Base-by-base conservation (phyloP, 1,140 invertebrate genomes). In the Drosophila nasuta region DNA sequence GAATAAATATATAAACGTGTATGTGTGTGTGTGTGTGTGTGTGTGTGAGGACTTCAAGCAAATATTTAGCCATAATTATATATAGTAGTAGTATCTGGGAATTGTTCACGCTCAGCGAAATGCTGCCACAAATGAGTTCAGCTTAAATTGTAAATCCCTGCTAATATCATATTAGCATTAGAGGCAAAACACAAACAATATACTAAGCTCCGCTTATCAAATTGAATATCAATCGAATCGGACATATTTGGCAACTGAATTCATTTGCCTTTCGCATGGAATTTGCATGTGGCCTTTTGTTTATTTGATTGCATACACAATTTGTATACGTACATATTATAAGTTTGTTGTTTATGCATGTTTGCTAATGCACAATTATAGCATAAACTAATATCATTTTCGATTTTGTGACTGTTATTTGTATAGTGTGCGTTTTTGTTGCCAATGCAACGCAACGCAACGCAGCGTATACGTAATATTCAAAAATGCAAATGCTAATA, bases 51-150 rank as follows among this genome's bases (percentile, higher is more conserved):
- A 45, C 63, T 56, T 25, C 64, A 51, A 59, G 69, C 70, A 79
- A 79, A 79, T 79, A 77, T 73, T 77, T 77, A 38, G 64, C n/a
- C 54, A 65, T 73, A 77, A 77, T 73, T 77, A 67, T 77, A 57
- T 75, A 69, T 69, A 58, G 72, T 45, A 70, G 62, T 63, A 43
- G 58, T 56, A 65, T 38, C 30, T 54, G 25, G 28, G 49, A 60
- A 60, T 52, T 46, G 56, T 58, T 59, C 41, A 57, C 30, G 52
- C 20, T 49, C 41, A 30, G 13, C 11, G 13, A 35, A 48, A 63
- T 51, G 3, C 30, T 5, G 0, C 28, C 8, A 15, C 28, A 13
- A 33, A 54, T 11, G 10, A n/a, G 45, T 13, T 15, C 20, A 17
- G 10, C 30, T 51, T 38, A 46, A 65, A 58, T 33, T n/a, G 11